Percentiles rank a stretch among this genome's conserved stretches.
These are phyloP conservation scores for Asbolus verrucosus DNA, from an alignment of 1,140 invertebrate species.

Conservation along the genomic window DNA sequence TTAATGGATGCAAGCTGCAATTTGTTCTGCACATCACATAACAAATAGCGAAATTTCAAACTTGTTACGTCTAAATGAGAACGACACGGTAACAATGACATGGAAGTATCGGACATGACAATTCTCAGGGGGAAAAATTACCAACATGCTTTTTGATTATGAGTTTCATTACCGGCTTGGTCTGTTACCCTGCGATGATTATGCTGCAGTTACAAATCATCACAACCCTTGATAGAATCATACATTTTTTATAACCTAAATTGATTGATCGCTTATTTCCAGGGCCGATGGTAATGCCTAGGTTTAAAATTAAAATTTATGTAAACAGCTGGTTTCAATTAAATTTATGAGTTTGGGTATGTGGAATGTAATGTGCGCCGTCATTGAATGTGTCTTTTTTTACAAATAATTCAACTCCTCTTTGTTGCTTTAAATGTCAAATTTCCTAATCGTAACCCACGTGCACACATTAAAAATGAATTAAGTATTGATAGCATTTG, in stretches of 20 bases:
- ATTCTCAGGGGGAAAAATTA: conserved; percentile 25
- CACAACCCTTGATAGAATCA: conserved; percentile 2
- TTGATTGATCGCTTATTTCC: conserved; percentile 21
- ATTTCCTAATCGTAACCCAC: no score
- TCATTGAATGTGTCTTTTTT: no score
- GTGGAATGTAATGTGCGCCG: no score
- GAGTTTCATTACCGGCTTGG: conserved; percentile 30
- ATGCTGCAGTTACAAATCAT: conserved; percentile 27
- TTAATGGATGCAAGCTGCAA: conserved; percentile 20
- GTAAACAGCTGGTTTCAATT: no score
- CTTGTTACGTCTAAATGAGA: conserved; percentile 33
- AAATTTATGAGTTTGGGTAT: no score
- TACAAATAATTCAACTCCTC: no score
- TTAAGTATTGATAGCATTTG: no score
- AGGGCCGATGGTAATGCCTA: not conserved
- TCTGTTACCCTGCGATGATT: conserved; percentile 8
- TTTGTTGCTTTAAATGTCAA: no score
- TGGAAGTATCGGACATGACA: conserved; percentile 21
- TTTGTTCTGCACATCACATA: not conserved
- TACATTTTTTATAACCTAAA: not conserved
- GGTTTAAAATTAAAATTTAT: not conserved
- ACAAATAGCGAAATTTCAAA: conserved; percentile 14
- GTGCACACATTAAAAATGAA: no score
- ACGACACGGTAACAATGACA: conserved; percentile 33
- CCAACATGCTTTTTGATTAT: conserved; percentile 28